These are phyloP conservation scores for Phoebastria nigripes DNA, from an alignment of 2,797 vertebrate genomes.

Conservation along the genomic window DNA sequence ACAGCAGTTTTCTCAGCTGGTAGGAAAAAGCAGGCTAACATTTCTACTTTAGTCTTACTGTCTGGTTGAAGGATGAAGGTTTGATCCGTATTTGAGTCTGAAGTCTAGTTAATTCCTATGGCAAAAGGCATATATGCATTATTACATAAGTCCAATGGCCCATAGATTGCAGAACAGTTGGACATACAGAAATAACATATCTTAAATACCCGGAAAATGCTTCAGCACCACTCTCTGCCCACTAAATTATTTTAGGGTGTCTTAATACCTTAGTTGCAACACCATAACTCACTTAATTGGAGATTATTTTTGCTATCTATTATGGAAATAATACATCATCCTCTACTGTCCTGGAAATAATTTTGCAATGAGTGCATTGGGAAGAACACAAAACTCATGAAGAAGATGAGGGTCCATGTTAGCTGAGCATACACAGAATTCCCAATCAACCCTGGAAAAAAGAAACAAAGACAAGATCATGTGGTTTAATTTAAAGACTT, in stretches of 20 bases:
- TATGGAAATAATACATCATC: not conserved
- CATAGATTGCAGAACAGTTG: not conserved
- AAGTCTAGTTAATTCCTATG: not conserved
- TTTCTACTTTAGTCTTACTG: not conserved
- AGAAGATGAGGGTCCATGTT: not conserved
- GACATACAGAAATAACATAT: not conserved
- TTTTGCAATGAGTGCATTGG: not conserved
- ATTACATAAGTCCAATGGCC: not conserved
- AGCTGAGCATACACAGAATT: not conserved
- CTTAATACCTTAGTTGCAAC: not conserved
- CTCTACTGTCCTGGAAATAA: not conserved
- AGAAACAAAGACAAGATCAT: not conserved
- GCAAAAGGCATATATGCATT: not conserved
- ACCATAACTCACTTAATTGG: not conserved
- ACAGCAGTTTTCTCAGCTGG: not conserved
- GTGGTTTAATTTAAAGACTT: not conserved
- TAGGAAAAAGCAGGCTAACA: not conserved
- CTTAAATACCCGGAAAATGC: not conserved
- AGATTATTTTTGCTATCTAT: not conserved
- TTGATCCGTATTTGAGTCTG: not conserved
- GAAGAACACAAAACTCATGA: not conserved
- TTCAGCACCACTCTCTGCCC: not conserved
- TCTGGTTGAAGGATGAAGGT: not conserved
- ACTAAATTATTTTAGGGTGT: not conserved
- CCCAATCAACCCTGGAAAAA: not conserved